These are phyloP conservation scores for Tychaedon coryphoeus DNA, from an alignment of 2,113 vertebrate species.

Conservation along the genomic window DNA sequence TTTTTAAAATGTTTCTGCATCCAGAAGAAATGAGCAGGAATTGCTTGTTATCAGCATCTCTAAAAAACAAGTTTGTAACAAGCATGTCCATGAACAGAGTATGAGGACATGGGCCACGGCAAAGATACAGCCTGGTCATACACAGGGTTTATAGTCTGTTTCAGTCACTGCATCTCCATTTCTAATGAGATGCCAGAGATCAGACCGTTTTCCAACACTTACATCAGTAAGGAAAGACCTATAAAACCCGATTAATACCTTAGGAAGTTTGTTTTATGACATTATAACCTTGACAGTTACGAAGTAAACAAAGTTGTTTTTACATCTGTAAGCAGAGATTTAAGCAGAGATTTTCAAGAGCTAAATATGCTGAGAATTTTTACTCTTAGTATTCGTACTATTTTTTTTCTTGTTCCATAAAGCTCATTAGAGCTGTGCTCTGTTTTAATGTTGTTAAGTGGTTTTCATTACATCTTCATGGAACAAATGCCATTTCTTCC, in stretches of 20 bases:
- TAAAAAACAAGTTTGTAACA: background rate
- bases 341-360: background rate
- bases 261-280: background rate
- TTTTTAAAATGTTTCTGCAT: background rate
- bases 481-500: background rate
- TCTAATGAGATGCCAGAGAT: background rate
- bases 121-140: background rate
- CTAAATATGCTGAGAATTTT: background rate
- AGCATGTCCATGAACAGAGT: background rate
- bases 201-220: background rate
- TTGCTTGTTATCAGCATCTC: background rate
- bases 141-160: background rate
- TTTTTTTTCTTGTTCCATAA: background rate
- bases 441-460: background rate
- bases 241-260: background rate
- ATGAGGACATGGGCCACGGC: fast-evolving
- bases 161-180: background rate
- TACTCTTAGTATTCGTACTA: background rate
- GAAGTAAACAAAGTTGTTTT: conserved; percentile 25
- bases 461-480: background rate
- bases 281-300: background rate
- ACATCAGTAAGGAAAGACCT: background rate
- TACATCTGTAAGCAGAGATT: background rate
- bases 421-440: background rate
- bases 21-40: background rate